phyloP scores from a whole-genome alignment of 2,113 vertebrate species.

The Lycaon pictus region DNA sequence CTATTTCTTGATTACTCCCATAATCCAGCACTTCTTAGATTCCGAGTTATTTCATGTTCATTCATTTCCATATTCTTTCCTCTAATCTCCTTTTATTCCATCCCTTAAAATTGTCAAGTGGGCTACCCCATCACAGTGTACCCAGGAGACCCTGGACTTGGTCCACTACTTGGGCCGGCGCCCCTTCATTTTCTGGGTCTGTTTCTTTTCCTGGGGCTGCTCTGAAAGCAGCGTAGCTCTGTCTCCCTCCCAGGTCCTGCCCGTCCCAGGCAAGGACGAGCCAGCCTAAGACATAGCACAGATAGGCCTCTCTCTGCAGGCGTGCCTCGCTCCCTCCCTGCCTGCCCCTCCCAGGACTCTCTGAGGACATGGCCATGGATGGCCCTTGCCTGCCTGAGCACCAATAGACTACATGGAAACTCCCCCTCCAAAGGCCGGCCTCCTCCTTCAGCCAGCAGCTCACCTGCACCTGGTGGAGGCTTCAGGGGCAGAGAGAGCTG shows the following conservation, averaged over 20 bases:
- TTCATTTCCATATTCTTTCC: not conserved
- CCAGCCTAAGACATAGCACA: accelerated
- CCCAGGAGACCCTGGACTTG: accelerated
- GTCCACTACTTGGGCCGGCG: accelerated
- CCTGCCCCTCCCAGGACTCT: not conserved
- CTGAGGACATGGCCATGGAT: accelerated
- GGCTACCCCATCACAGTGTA: not conserved
- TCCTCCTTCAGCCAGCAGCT: not conserved
- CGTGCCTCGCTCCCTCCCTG: accelerated
- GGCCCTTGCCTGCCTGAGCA: accelerated
- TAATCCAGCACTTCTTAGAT: accelerated
- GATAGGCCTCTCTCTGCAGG: accelerated
- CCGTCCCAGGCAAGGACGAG: not conserved
- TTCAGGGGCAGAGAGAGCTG: accelerated
- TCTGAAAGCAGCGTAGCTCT: accelerated
- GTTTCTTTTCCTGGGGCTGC: not conserved
- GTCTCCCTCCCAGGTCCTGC: accelerated
- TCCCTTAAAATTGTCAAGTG: too few species aligned
- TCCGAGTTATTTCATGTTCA: not conserved
- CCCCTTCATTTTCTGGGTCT: too few species aligned
- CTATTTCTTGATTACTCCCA: not conserved
- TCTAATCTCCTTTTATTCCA: too few species aligned
- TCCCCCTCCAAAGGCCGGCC: not conserved
- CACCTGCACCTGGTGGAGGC: accelerated
- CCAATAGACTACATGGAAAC: accelerated